These are phyloP conservation scores for Bemisia tabaci DNA, from an alignment of 1,140 invertebrate species.

Conservation along the genomic window DNA sequence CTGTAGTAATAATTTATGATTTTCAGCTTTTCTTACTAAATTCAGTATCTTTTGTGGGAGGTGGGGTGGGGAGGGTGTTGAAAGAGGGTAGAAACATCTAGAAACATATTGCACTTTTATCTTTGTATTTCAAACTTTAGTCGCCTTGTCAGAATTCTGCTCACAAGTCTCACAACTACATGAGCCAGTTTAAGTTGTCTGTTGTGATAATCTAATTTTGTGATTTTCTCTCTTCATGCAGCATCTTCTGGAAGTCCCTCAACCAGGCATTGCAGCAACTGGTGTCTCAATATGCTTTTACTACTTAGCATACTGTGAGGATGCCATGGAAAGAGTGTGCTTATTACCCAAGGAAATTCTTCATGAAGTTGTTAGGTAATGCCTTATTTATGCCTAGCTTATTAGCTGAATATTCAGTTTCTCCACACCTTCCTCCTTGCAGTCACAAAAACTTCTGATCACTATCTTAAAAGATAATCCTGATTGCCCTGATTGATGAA, in stretches of 20 bases:
- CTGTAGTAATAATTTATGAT: too few species aligned
- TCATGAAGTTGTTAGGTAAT: conserved; percentile 59
- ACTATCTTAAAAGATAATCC: not conserved
- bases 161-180: too few species aligned
- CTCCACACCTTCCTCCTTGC: not conserved
- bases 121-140: too few species aligned
- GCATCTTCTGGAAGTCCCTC: conserved; percentile 69
- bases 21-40: not conserved
- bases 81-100: too few species aligned
- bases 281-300: conserved; percentile 93
- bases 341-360: conserved; percentile 63
- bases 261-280: conserved; percentile 86
- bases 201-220: too few species aligned
- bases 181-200: too few species aligned
- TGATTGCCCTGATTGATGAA: not conserved
- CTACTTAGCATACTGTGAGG: conserved; percentile 92
- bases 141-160: too few species aligned
- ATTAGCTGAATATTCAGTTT: not conserved
- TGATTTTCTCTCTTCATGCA: conserved; percentile 31
- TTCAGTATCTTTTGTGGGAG: not conserved
- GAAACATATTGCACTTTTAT: too few species aligned
- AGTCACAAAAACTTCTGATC: not conserved
- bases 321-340: conserved; percentile 92
- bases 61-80: too few species aligned
- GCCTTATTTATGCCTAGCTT: conserved; percentile 5